These are phyloP conservation scores for Herpetotheres cachinnans DNA, from an alignment of 2,113 vertebrate genomes.

Conservation along the genomic window DNA sequence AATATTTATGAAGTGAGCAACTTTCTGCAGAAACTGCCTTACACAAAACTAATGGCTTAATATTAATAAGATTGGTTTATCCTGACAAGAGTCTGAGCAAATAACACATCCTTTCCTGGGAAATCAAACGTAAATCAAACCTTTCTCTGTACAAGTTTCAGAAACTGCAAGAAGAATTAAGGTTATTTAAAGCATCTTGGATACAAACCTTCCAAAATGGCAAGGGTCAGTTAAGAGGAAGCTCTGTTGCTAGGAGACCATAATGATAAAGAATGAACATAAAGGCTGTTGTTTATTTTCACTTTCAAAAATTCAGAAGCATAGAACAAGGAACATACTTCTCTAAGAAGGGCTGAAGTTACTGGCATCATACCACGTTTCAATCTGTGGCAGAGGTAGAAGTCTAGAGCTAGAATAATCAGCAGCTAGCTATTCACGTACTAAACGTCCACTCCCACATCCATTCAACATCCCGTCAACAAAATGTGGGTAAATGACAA, in stretches of 20 bases:
- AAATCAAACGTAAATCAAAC: neutral
- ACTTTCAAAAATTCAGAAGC: neutral
- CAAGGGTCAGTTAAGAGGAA: neutral
- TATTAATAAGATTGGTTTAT: neutral
- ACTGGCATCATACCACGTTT: fast-evolving
- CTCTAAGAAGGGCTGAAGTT: neutral
- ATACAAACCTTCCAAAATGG: neutral
- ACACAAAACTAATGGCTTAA: neutral
- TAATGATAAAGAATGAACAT: neutral
- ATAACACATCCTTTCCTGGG: neutral
- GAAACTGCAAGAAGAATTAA: neutral
- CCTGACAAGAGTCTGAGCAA: neutral
- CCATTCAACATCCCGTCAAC: too few species aligned
- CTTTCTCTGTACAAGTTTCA: neutral
- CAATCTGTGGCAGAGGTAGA: neutral
- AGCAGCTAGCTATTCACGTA: fast-evolving
- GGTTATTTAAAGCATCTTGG: neutral
- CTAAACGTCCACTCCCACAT: neutral
- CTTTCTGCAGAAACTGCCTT: neutral
- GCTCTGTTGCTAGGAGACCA: neutral
- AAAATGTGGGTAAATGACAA: neutral
- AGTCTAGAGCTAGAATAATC: neutral
- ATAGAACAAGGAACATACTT: neutral
- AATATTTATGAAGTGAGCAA: neutral
- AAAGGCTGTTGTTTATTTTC: neutral